These are phyloP conservation scores for Hydrozoanthus gracilis DNA, from an alignment of 92 coral and sea anemone species.

Conservation along the genomic window DNA sequence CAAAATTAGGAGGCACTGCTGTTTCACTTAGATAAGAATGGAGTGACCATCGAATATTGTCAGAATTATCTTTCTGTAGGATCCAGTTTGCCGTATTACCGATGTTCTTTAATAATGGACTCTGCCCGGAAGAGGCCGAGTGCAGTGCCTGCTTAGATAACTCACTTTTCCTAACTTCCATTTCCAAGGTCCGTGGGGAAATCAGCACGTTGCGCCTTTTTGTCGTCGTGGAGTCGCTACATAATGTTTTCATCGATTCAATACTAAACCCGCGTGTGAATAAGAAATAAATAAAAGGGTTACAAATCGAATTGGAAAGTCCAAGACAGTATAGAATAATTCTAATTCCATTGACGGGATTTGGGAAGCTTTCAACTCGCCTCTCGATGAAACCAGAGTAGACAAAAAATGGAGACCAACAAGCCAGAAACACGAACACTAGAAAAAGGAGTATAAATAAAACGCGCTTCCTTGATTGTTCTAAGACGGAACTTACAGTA, in stretches of 20 bases:
- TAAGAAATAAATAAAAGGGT: slow-evolving; percentile 77
- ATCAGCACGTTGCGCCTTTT: slow-evolving; percentile 15
- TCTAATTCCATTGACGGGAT: slow-evolving; percentile 63
- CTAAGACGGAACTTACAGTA: slow-evolving; percentile 19
- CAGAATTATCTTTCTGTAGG: not conserved
- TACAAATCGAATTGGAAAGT: slow-evolving; percentile 66
- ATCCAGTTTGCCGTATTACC: not conserved
- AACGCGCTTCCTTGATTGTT: slow-evolving; percentile 62
- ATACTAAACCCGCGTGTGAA: slow-evolving; percentile 36
- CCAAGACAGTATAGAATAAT: slow-evolving; percentile 64
- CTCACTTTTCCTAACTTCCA: slow-evolving; percentile 2
- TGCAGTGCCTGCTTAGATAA: not conserved
- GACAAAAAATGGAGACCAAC: slow-evolving; percentile 77
- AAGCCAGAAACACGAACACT: slow-evolving; percentile 55
- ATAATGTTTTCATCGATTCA: slow-evolving; percentile 25
- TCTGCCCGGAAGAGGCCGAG: not conserved
- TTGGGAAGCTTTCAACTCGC: slow-evolving; percentile 61
- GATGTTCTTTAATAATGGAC: not conserved
- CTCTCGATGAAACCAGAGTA: slow-evolving; percentile 68
- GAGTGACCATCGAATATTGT: not conserved
- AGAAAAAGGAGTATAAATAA: slow-evolving; percentile 59
- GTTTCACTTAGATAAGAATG: not conserved
- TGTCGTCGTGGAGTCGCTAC: slow-evolving; percentile 4
- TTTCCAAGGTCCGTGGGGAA: slow-evolving; percentile 7
- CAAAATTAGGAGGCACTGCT: not conserved